Evolutionary conservation across 2,797 vertebrate genomes (phyloP), one percentile per base, ranked within the genome.

Genomic region (Cuniculus paca): DNA sequence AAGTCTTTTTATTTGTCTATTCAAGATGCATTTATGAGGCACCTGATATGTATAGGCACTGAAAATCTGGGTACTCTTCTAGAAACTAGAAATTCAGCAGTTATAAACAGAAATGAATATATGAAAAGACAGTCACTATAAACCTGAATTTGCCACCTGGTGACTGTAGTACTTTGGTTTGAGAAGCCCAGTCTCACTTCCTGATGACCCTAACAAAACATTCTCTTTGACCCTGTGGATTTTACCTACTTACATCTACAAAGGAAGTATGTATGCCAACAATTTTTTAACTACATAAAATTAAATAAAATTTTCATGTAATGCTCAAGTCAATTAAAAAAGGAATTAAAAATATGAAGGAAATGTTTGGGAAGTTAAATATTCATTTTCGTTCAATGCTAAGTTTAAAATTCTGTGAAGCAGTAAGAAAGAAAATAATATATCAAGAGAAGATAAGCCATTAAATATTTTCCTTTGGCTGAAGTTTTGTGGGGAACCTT

Each of bases 381-480:
- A 39, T 89, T 87, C 16, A 87, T 11, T 86, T 80, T 65, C 79
- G 61, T 52, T 58, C 52, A 90, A 61, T 36, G 31, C 3, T 72
- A 70, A 95, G 7, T 93, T 88, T 96, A 58, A 95, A 92, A 89
- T 89, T 8, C 20, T 92, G 4, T 56, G 22, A 9, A 75, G 10
- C 5, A 92, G 54, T 61, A 45, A 14, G 26, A 68, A 22, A 77
- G 52, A 93, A 94, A 90, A 88, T 60, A 88, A 16, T 77, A 42
- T 90, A 72, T 2, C 61, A 36, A 52, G 81, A 63, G 11, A 28
- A 60, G 34, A 54, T 88, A 17, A 90, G 42, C 75, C 9, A 81
- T 91, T 70, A 70, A 70, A 88, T 22, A 26, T 68, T 89, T 96
- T 90, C 7, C 26, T 83, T 96, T 79, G 45, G 34, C 20, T 65